Percentiles rank a stretch among this genome's conserved stretches.
phyloP scores from a whole-genome alignment of 1,140 invertebrate species.

The Thaumetopoea pityocampa region DNA sequence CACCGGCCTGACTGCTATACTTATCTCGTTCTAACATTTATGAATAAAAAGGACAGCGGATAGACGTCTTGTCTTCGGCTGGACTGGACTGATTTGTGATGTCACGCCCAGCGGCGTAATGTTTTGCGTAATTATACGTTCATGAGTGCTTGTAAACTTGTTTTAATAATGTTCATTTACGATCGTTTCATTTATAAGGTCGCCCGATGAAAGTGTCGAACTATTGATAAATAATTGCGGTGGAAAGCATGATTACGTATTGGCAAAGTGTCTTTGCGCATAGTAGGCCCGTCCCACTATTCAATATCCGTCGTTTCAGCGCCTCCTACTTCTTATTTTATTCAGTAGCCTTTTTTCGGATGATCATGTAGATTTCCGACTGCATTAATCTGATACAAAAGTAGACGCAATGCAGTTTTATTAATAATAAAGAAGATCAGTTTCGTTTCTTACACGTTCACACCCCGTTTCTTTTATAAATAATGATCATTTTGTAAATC shows the following conservation, averaged over 20 bases:
- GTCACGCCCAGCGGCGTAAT: constrained; percentile 73
- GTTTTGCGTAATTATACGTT: constrained; percentile 70
- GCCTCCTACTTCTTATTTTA: constrained; percentile 74
- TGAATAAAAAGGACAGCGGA: constrained; percentile 39
- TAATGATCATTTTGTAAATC: no score
- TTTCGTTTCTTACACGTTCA: constrained; percentile 8
- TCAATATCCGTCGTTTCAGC: constrained; percentile 71
- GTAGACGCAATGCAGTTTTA: constrained; percentile 68
- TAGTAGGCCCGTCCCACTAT: constrained; percentile 71
- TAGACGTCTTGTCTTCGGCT: constrained; percentile 62
- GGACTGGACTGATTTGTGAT: constrained; percentile 70
- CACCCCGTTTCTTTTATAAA: no score
- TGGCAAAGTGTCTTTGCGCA: constrained; percentile 66
- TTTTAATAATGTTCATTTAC: constrained; percentile 70
- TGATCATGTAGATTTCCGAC: constrained; percentile 51
- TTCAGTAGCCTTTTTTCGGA: constrained; percentile 56
- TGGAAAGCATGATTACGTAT: constrained; percentile 40
- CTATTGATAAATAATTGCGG: constrained; percentile 45
- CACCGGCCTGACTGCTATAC: constrained; percentile 43
- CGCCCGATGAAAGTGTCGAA: constrained; percentile 51
- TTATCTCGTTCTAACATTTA: constrained; percentile 34
- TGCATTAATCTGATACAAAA: constrained; percentile 54
- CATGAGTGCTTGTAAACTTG: constrained; percentile 60
- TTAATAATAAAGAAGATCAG: constrained; percentile 51
- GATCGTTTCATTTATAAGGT: constrained; percentile 53